phyloP scores from a whole-genome alignment of 2,113 vertebrate genomes.

The Prionailurus bengalensis region DNA sequence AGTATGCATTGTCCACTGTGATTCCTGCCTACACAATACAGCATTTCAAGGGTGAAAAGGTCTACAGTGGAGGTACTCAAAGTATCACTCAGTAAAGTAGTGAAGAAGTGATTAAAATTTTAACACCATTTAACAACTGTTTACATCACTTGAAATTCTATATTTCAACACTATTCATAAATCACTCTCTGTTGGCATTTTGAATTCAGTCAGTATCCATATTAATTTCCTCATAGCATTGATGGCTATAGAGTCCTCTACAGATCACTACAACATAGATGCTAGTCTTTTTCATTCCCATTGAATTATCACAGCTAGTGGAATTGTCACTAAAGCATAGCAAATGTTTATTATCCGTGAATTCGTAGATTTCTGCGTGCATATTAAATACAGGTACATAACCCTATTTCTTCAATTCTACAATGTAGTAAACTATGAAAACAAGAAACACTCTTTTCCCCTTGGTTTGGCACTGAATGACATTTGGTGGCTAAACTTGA shows the following conservation, averaged over 20 bases:
- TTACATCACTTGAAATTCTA: constrained; percentile 30
- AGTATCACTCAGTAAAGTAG: not conserved
- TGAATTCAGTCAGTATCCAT: not conserved
- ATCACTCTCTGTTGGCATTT: not conserved
- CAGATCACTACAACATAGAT: fast-evolving
- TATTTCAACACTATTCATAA: constrained; percentile 36
- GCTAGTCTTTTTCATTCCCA: not conserved
- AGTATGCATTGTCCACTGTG: not conserved
- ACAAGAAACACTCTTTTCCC: not conserved
- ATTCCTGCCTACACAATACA: not conserved
- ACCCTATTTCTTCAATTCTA: not conserved
- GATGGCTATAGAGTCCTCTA: not conserved
- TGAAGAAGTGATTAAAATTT: constrained; percentile 26
- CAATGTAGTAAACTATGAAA: not conserved
- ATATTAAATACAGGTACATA: not conserved
- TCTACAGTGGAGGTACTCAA: not conserved
- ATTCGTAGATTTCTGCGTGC: not conserved
- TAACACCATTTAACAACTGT: constrained; percentile 10
- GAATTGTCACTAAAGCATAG: not conserved
- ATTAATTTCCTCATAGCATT: not conserved
- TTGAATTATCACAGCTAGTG: not conserved
- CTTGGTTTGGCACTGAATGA: not conserved
- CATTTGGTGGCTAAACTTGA: not conserved
- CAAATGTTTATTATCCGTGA: not conserved
- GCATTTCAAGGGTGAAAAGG: not conserved